Base-by-base conservation (phyloP, 2,797 vertebrate genomes). In the Dipus sagitta region DNA sequence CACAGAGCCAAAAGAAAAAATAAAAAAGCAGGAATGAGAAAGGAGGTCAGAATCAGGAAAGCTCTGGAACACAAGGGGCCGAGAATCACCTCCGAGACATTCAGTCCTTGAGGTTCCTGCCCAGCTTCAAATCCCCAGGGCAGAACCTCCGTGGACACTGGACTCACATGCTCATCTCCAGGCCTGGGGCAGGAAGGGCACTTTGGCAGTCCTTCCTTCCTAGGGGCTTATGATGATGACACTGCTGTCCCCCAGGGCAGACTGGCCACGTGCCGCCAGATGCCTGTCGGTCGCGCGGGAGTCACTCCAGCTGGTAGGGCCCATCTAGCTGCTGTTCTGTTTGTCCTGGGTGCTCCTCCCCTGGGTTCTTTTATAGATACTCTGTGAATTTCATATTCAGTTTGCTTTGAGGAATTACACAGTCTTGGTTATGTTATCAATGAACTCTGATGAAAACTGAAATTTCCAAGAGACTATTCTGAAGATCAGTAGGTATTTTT, bases 241-340 rank as follows among this genome's bases (percentile, higher is more conserved):
- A 52, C 24, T 7, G 5, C 3, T 14, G 28, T 21, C 15, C 38
- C 47, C 26, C 30, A n/a, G 2, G 21, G 28, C 62, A 67, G 60
- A 85, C 34, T 23, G 20, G 62, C 21, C 26, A 23, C 13, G 10
- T 26, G 15, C 42, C 12, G 14, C 60, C 10, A 23, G 6, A 38
- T 12, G 1, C 2, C 4, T 4, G 6, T 30, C 7, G 4, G 23
- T 12, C 64, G 38, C 3, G 13, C 23, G 1, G 0, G 4, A 12
- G n/a, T 26, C 1, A 2, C 1, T 70, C 14, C 23, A 23, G 1
- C 12, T 54, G 42, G 82, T 47, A 14, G 23, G 30, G 10, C 11
- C 1, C 3, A 18, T 67, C 64, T 85, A 15, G 70, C 70, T 58
- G 9, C 26, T 23, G 7, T n/a, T 14, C 58, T 9, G 0, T 4